Evolutionary conservation across 2,113 vertebrate species (phyloP), one percentile per base, ranked within the genome.

Genomic region (Phoxinus phoxinus): DNA sequence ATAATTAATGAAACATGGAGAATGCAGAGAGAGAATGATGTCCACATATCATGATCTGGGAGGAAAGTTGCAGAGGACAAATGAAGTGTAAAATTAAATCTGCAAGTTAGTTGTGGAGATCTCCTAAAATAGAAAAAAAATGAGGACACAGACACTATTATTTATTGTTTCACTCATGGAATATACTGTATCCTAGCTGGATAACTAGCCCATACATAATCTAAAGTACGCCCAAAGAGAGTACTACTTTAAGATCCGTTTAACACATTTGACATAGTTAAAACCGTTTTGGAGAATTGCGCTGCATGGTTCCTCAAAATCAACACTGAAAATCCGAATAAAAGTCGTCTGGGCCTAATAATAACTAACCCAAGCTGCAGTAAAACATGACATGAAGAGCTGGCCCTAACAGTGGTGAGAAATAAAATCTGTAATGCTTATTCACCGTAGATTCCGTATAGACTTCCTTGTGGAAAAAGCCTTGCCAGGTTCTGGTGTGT

Each of bases 1-100:
- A 84, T 85, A 86, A 90, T 88, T 71, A 69, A 58, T 58, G 77
- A 79, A 85, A 67, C 59, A 86, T 67, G 79, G 76, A 73, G 56
- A 30, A 85, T 72, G 19, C 51, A 65, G 59, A 63, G 44, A 86
- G 75, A 65, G 74, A 76, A 65, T 71, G 41, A 72, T 51, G 13
- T 84, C 76, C 74, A 81, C 82, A 84, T 11, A 75, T 81, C 58
- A 85, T 75, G 25, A 69, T 81, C 17, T 48, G 63, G 58, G 73
- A 59, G 21, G 1, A 25, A 46, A 80, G 11, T 11, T 76, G 44
- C 61, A 61, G 67, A 77, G 19, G 27, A 51, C 27, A 63, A 76
- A 85, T 78, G 74, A 63, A 67, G 59, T 56, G 74, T 63, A 67
- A 37, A 78, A 78, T 48, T 76, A 85, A 85, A 78, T 75, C 74